Evolutionary conservation across 2,113 vertebrate species (phyloP).

Genomic region (Cebus imitator): DNA sequence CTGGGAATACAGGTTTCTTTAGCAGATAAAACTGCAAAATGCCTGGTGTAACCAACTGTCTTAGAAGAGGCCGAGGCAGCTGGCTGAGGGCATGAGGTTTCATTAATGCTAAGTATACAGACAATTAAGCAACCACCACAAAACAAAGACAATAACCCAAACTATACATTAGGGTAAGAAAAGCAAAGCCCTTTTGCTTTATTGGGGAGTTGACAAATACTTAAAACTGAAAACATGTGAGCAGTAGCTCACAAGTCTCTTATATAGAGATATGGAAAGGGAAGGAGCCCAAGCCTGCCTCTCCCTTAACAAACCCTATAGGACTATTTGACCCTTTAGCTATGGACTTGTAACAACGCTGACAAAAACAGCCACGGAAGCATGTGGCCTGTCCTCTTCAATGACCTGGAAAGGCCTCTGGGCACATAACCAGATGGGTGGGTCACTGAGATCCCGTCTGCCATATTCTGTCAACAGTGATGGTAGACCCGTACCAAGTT

Average conservation of each 20-base stretch:
- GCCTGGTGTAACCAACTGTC: too few relatives aligned
- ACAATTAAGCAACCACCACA: background rate
- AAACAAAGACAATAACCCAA: background rate
- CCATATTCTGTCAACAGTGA: background rate
- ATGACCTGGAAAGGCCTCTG: background rate
- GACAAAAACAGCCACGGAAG: background rate
- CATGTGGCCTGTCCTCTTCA: background rate
- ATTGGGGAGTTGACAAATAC: background rate
- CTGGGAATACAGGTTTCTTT: background rate
- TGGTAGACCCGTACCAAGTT: background rate
- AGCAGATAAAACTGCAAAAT: accelerated
- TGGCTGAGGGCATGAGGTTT: background rate
- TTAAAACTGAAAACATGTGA: background rate
- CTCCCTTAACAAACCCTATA: background rate
- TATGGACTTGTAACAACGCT: background rate
- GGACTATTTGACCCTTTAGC: background rate
- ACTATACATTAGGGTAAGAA: background rate
- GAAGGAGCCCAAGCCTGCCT: background rate
- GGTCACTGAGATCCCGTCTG: background rate
- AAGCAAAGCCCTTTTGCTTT: background rate
- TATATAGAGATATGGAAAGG: background rate
- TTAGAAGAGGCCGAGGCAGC: too few relatives aligned
- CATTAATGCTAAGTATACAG: background rate
- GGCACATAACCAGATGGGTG: background rate
- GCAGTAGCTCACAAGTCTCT: background rate